Conservation (phyloP, 2,797 vertebrate species). For the Iguana delicatissima region DNA sequence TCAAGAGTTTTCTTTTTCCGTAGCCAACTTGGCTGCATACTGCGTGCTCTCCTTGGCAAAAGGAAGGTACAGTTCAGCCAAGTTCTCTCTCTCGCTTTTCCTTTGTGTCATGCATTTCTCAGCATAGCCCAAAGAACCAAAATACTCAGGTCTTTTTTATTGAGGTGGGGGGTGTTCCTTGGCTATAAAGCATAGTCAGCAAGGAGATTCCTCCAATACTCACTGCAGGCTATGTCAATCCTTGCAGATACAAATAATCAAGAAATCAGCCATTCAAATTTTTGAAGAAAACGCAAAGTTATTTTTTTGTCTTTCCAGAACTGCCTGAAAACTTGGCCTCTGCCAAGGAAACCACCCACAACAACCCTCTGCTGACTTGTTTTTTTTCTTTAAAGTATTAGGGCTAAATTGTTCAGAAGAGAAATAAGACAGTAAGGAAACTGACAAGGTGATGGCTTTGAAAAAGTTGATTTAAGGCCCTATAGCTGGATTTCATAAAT, state of each 20-base stretch:
- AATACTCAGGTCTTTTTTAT: conserved; percentile 61
- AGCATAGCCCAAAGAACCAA: conserved; percentile 69
- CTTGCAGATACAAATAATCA: not conserved
- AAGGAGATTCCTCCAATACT: conserved; percentile 61
- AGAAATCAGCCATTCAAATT: not conserved
- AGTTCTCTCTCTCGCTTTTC: conserved; percentile 81
- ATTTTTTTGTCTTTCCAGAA: conserved; percentile 48
- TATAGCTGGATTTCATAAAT: not conserved
- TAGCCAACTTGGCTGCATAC: conserved; percentile 79
- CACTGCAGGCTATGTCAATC: not conserved
- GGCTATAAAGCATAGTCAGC: conserved; percentile 66
- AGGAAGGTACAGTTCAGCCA: conserved; percentile 81
- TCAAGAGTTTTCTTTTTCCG: conserved; percentile 48
- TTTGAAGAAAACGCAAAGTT: conserved; percentile 55
- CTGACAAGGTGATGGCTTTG: conserved; percentile 30
- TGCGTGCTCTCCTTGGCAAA: conserved; percentile 82
- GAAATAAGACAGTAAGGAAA: conserved; percentile 63
- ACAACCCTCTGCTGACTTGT: conserved; percentile 65
- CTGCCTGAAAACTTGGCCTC: conserved; percentile 65
- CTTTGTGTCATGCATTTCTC: conserved; percentile 68
- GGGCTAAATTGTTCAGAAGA: conserved; percentile 50
- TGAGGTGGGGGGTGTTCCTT: conserved; percentile 39
- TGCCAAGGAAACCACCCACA: conserved; percentile 61
- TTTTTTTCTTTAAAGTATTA: conserved; percentile 54
- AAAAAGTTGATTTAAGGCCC: not conserved